Evolutionary conservation across 2,888 invertebrate species (phyloP), one percentile per base, ranked within the genome.

Genomic region (Empis livida): DNA sequence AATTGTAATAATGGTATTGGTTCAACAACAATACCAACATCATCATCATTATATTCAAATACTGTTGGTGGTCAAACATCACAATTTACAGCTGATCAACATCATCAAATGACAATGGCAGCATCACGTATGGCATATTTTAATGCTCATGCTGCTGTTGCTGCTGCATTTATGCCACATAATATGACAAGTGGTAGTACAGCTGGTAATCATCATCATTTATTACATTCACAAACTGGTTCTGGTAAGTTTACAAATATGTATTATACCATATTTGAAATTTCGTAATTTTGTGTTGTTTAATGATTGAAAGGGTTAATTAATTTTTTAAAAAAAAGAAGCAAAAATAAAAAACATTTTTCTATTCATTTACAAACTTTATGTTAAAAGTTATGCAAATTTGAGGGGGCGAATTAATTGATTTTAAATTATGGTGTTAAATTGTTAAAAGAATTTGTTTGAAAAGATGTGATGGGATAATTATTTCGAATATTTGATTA

Each of bases 81-180:
- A 35, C 53, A 51, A 43, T 57, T 59, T 49, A 49, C 56, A 45
- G 49, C 59, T 48, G 52, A 61, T 48, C 63, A 63, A 30, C 67
- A 67, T 52, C 65, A 66, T 53, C 67, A 67, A 55, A 59, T 68
- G 61, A 67, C 68, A 49, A 68, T 68, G 67, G 68, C 67, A 44
- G 81, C 81, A 46, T 84, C 84, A 59, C 74, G 90, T 39, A 89
- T 90, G 79, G 88, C 88, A 49, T 91, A 91, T 68, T 85, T 91
- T 69, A 90, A 90, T 71, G 89, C 89, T 44, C 89, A 90, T 65
- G 89, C 90, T 39, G 89, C 90, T n/a, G 89, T 89, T 42, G 89
- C 88, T 10, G 89, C 89, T 14, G 89, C 89, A 42, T 89, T 89
- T 70, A 70, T 89, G 59, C 88, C 87, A 27, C 81, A 82, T 60